A percentile compares a stretch with the other conserved stretches of the same genome.
These are phyloP conservation scores for Bruchidius siliquastri DNA, from an alignment of 2,888 invertebrate genomes.

Conservation along the genomic window DNA sequence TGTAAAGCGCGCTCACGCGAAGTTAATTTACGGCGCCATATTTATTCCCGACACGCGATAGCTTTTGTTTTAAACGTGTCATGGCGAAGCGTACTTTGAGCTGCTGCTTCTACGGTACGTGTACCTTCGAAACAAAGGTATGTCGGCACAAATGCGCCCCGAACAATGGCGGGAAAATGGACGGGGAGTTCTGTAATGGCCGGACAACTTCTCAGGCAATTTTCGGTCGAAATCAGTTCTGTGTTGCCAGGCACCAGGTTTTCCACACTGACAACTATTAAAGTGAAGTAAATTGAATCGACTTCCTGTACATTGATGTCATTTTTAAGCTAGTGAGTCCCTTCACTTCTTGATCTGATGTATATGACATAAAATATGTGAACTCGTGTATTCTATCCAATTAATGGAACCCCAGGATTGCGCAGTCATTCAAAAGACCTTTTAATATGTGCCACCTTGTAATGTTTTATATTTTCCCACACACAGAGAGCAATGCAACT, in stretches of 20 bases:
- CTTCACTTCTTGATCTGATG: no score
- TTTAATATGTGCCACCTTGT: background rate
- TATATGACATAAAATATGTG: no score
- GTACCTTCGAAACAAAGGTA: conserved; percentile 37
- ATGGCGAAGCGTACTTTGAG: conserved; percentile 37
- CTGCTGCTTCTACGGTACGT: conserved; percentile 30
- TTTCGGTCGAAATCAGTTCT: background rate
- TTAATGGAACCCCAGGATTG: no score
- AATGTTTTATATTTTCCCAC: background rate
- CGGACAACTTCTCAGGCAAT: background rate
- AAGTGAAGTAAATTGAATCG: no score
- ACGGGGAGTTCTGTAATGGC: conserved; percentile 16
- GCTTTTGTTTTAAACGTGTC: conserved; percentile 49
- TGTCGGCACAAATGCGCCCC: conserved; percentile 14
- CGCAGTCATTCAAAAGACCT: no score
- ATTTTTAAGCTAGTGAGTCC: no score
- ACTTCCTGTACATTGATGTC: no score
- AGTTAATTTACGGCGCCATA: conserved; percentile 49
- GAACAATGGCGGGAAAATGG: conserved; percentile 30
- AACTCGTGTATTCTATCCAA: no score
- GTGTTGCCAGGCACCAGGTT: no score
- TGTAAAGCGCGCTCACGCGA: conserved; percentile 48
- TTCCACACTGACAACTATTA: no score
- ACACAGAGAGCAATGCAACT: background rate
- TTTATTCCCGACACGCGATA: conserved; percentile 49